Conservation (phyloP, 2,888 invertebrate species). For the Criorhina ranunculi region DNA sequence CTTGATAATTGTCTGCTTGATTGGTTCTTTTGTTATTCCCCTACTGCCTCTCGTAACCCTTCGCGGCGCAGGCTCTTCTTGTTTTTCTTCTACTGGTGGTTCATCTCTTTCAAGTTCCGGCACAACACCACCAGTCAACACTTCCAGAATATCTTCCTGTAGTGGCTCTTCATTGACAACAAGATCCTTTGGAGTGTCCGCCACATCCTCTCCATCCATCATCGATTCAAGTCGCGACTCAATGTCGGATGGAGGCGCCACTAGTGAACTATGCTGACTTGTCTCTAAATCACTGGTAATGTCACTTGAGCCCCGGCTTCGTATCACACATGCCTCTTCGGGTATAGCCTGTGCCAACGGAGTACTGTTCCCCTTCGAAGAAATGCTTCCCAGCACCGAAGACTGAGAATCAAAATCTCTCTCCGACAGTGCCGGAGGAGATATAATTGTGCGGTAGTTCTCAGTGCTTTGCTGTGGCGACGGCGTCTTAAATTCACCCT, state of each 20-base stretch:
- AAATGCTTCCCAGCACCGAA: slow-evolving; percentile 84
- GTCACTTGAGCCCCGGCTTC: slow-evolving; percentile 84
- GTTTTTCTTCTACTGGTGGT: slow-evolving; percentile 28
- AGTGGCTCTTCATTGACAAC: slow-evolving; percentile 79
- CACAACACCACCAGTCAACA: slow-evolving; percentile 80
- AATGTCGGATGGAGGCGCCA: slow-evolving; percentile 84
- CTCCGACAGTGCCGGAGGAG: slow-evolving; percentile 85
- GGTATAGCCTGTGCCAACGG: slow-evolving; percentile 81
- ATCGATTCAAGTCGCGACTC: slow-evolving; percentile 84
- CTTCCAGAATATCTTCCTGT: slow-evolving; percentile 82
- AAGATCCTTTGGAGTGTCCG: slow-evolving; percentile 78
- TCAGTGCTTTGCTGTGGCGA: slow-evolving; percentile 86
- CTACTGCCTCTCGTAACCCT: slow-evolving; percentile 80
- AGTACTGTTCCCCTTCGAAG: slow-evolving; percentile 84
- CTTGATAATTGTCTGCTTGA: slow-evolving; percentile 6
- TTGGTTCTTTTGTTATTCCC: slow-evolving; percentile 54
- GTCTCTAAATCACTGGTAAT: slow-evolving; percentile 84
- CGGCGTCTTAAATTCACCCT: slow-evolving; percentile 83
- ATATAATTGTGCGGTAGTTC: slow-evolving; percentile 81
- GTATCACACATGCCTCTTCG: slow-evolving; percentile 84
- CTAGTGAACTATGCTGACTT: slow-evolving; percentile 84
- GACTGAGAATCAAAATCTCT: slow-evolving; percentile 84
- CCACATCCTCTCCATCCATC: slow-evolving; percentile 80
- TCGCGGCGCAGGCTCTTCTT: slow-evolving; percentile 72
- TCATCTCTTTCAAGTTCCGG: slow-evolving; percentile 16